phyloP scores from a whole-genome alignment of 2,113 vertebrate genomes.

The Chaetorhynchus papuensis region DNA sequence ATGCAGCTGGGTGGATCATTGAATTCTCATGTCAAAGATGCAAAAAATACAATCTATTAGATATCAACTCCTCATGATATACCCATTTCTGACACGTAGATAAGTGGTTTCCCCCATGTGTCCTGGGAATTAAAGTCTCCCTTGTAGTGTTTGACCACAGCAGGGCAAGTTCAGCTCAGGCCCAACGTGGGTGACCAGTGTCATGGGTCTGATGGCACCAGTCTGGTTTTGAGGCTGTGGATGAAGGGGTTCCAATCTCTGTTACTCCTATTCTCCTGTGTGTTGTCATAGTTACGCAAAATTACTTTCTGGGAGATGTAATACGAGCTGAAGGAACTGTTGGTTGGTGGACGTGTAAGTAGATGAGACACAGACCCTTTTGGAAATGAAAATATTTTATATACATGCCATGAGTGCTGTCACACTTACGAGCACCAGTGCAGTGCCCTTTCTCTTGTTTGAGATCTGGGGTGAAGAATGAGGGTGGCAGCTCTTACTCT shows the following conservation, averaged over 20 bases:
- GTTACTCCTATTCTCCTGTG: neutral
- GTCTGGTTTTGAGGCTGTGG: neutral
- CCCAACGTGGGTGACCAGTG: neutral
- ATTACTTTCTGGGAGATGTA: neutral
- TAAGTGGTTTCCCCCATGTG: neutral
- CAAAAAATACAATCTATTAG: slow-evolving; percentile 58
- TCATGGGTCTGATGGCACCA: neutral
- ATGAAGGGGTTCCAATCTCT: neutral
- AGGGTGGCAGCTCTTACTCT: neutral
- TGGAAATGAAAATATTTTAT: neutral
- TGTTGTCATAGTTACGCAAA: neutral
- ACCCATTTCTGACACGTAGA: neutral
- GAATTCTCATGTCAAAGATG: slow-evolving; percentile 68
- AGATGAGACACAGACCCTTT: neutral
- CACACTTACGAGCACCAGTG: neutral
- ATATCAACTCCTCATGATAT: slow-evolving; percentile 40
- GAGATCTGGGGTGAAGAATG: neutral
- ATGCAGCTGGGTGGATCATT: slow-evolving; percentile 66
- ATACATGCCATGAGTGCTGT: neutral
- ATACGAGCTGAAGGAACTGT: neutral
- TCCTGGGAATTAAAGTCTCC: neutral
- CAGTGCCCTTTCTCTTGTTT: neutral
- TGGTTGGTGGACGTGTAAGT: neutral
- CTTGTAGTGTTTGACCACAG: neutral
- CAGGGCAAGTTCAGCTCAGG: neutral